Evolutionary conservation across 2,888 invertebrate species (phyloP).

Genomic region (Icerya purchasi): DNA sequence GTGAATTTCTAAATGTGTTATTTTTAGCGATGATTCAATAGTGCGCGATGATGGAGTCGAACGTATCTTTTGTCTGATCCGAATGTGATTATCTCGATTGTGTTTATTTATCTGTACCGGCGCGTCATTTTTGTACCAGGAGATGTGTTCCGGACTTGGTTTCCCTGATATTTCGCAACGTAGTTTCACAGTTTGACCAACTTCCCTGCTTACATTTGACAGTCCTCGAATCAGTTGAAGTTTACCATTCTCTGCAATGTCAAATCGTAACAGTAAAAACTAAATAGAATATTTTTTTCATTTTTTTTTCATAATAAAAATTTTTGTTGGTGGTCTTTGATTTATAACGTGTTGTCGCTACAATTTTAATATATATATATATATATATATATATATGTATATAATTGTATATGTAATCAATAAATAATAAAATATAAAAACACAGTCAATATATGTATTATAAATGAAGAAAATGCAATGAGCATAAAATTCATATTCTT

Average conservation of each 20-base stretch:
- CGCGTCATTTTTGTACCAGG: conserved; percentile 40
- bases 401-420: too few species aligned
- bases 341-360: background rate
- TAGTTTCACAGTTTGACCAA: conserved; percentile 36
- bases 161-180: conserved; percentile 40
- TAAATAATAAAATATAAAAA: too few species aligned
- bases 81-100: conserved; percentile 26
- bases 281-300: background rate
- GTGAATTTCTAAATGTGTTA: conserved; percentile 31
- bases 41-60: conserved; percentile 15
- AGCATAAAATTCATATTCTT: too few species aligned
- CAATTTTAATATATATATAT: background rate
- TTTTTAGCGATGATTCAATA: conserved; percentile 24
- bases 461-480: too few species aligned
- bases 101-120: conserved; percentile 23
- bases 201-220: conserved; percentile 33
- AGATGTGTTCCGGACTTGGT: conserved; percentile 34
- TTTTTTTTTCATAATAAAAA: background rate
- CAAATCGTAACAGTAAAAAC: background rate
- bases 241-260: too few species aligned
- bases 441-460: too few species aligned
- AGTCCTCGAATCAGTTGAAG: conserved; percentile 22
- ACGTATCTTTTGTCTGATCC: conserved; percentile 19
- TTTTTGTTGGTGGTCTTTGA: background rate
- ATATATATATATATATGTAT: background rate